Evolutionary conservation across 1,140 invertebrate genomes (phyloP).

Genomic region (Matsumurasca onukii): DNA sequence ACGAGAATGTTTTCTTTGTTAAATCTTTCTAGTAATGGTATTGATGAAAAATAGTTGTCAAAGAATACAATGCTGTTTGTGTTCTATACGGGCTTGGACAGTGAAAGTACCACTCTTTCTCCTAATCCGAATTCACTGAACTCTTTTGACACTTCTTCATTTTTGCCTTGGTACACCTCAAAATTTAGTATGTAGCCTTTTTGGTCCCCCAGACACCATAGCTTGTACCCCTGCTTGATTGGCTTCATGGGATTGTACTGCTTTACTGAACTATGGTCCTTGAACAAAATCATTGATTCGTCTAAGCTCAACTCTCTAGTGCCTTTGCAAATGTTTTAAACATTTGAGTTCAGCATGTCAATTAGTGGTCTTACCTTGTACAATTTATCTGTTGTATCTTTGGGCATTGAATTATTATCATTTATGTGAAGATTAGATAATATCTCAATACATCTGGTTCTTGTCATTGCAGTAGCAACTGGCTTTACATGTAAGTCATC

Average conservation of each 20-base stretch:
- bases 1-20: constrained; percentile 31
- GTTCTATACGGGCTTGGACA: constrained; percentile 29
- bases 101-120: constrained; percentile 32
- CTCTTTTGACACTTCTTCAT: constrained; percentile 25
- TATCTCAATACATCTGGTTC: constrained; percentile 26
- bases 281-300: constrained; percentile 36
- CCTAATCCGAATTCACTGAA: constrained; percentile 23
- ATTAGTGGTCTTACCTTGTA: constrained; percentile 24
- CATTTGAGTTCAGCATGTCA: constrained; percentile 27
- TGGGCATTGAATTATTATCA: neutral
- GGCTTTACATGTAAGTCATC: constrained; percentile 25
- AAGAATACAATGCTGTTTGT: constrained; percentile 28
- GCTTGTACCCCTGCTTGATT: constrained; percentile 26
- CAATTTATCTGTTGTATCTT: constrained; percentile 16
- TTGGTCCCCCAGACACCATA: constrained; percentile 32
- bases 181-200: constrained; percentile 35
- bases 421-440: constrained; percentile 24
- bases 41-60: constrained; percentile 37
- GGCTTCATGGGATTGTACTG: constrained; percentile 9
- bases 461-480: constrained; percentile 27
- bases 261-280: constrained; percentile 19
- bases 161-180: constrained; percentile 37
- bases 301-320: constrained; percentile 32
- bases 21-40: constrained; percentile 35
- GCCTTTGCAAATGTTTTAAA: constrained; percentile 28